These are phyloP conservation scores for Numenius arquata DNA, from an alignment of 2,113 vertebrate species.

Conservation along the genomic window DNA sequence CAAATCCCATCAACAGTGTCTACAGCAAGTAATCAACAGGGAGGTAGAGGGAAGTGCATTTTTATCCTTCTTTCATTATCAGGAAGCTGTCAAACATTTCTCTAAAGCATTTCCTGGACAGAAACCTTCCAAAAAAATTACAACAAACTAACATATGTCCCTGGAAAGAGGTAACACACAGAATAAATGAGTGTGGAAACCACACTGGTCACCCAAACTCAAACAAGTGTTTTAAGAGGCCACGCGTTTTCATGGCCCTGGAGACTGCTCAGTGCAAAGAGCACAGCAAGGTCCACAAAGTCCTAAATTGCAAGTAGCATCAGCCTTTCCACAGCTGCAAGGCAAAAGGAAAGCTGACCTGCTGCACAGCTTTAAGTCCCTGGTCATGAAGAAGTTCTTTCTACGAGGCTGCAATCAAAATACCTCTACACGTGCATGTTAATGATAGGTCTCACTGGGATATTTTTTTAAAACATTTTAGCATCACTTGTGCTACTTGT, in stretches of 20 bases:
- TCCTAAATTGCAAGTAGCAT: neutral
- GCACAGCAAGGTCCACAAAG: neutral
- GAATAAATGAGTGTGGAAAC: neutral
- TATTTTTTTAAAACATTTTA: neutral
- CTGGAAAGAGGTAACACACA: neutral
- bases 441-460: neutral
- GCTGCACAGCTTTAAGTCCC: neutral
- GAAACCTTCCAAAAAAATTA: neutral
- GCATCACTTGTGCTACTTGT: neutral
- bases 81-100: slow-evolving; percentile 18
- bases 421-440: rapidly evolving
- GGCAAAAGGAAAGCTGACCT: neutral
- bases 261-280: neutral
- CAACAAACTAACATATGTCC: neutral
- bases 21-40: neutral
- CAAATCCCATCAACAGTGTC: neutral
- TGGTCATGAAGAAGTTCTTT: neutral
- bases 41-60: neutral
- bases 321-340: neutral
- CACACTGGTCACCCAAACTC: neutral
- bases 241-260: neutral
- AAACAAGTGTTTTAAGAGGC: neutral
- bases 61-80: neutral
- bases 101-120: slow-evolving; percentile 28
- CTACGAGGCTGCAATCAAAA: neutral